These are phyloP conservation scores for Abrostola tripartita DNA, from an alignment of 2,888 invertebrate species.

Conservation along the genomic window DNA sequence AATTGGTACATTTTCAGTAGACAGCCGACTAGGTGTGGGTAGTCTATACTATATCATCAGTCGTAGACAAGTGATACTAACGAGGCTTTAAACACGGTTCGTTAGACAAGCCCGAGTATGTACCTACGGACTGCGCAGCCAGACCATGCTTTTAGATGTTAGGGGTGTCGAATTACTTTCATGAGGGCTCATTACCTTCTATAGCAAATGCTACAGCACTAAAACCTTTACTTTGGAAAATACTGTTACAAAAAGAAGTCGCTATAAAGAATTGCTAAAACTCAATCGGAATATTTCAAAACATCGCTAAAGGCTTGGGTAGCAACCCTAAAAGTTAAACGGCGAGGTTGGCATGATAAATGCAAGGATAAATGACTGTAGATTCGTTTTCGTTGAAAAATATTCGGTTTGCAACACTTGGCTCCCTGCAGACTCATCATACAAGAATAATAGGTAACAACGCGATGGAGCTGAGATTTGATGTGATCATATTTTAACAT, in stretches of 20 bases:
- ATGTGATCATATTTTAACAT: constrained; percentile 31
- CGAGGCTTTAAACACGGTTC: constrained; percentile 71
- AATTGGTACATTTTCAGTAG: constrained; percentile 27
- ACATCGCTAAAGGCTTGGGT: neutral
- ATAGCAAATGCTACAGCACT: neutral
- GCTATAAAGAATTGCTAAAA: neutral
- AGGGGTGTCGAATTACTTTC: constrained; percentile 35
- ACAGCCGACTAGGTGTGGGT: constrained; percentile 34
- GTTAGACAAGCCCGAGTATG: constrained; percentile 60
- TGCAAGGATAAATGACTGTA: constrained; percentile 57
- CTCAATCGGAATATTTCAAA: neutral
- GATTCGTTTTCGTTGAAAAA: constrained; percentile 51
- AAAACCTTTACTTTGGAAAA: neutral
- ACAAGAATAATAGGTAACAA: constrained; percentile 43
- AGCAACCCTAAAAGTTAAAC: constrained; percentile 44
- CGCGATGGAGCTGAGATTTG: constrained; percentile 35
- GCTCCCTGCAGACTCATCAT: constrained; percentile 37
- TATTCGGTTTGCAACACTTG: constrained; percentile 51
- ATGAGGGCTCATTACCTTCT: neutral
- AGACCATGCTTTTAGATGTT: constrained; percentile 24
- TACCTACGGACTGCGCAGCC: constrained; percentile 40
- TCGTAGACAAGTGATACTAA: constrained; percentile 71
- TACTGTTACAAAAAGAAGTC: too few species aligned
- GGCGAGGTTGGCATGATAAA: constrained; percentile 55
- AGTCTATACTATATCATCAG: constrained; percentile 53